Base-by-base conservation (phyloP, 1,140 invertebrate genomes). In the Lordiphosa collinella region DNA sequence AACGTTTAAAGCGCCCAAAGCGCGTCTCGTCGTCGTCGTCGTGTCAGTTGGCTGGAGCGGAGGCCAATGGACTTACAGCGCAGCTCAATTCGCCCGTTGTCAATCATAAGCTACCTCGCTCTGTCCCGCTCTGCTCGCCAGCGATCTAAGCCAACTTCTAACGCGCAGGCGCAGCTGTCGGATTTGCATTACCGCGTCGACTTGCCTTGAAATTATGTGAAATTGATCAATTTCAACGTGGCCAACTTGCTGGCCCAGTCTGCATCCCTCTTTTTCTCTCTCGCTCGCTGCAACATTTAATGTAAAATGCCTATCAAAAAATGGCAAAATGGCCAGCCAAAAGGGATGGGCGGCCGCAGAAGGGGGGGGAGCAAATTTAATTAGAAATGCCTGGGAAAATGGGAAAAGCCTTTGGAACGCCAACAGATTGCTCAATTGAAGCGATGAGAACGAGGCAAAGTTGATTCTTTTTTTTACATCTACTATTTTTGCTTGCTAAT, bases 221-320 rank as follows among this genome's bases (percentile, higher is more conserved):
- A 84, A 84, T 84, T 84, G 78, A 84, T 84, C 78, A 84, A 84
- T 84, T 84, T 84, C 78, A 84, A 84, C 78, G 78, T 41, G n/a
- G 34, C 34, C 25, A 50, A 13, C 7, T 12, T 52, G 41, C 46
- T 25, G 25, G 18, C 12, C 38, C 29, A 31, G 14, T 29, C 48
- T 8, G 9, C n/a, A n/a, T n/a, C 10, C 18, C n/a, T 9, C 22
- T 14, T 5, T 47, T 14, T 18, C 13, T 38, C 38, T 41, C 7
- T 37, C 37, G 7, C 25, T 50, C 16, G 32, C 36, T 36, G 14
- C 55, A 62, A 38, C 78, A 84, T 84, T 84, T 84, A 84, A 84
- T 84, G 78, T 73, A 84, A 84, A 84, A 84, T 84, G 78, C 66
- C 78, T 73, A 84, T 84, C 78, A 84, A 84, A 84, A 29, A 78